Evolutionary conservation across 2,888 invertebrate species (phyloP), one percentile per base, ranked within the genome.

Genomic region (Odontothrips loti): DNA sequence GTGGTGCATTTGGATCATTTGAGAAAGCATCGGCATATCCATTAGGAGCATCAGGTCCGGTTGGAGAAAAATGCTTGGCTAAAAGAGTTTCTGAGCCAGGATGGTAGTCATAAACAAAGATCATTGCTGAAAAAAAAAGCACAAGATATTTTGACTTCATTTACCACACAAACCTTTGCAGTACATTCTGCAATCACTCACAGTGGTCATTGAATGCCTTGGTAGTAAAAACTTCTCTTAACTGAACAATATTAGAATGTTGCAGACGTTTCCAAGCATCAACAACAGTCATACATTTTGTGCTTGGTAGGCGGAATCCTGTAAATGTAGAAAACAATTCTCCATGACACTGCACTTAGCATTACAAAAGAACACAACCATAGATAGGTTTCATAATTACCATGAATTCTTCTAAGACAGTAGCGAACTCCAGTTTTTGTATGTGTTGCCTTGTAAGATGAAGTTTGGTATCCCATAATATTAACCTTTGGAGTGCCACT

Each of bases 181-280:
- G 17, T 48, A 17, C 20, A n/a, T 23, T n/a, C 34, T 34, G 15
- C 9, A 48, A 47, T 85, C 81, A 90, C 93, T 91, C 88, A 97
- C 96, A 98, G 89, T 95, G 93, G 89, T 99, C 99, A 85, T 96
- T 96, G 88, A 99, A 99, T 79, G 95, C 95, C 89, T 97, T 96
- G 75, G 98, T 98, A 63, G 96, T 94, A 89, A 98, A 97, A 84
- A 96, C 94, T 87, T 98, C 97, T 86, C 95, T 92, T 82, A 99
- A 89, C 85, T 95, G 94, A 82, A 98, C 96, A 84, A 99, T 92
- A 90, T 98, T 98, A 85, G 98, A 95, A 89, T 99, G 98, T 86
- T 94, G 93, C 82, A 99, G 90, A 88, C 96, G 95, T 87, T 96
- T 97, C 99, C 99, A 99, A 90, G 94, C 91, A 85, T 98, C 98